A percentile compares a stretch with the other conserved stretches of the same genome.
Conservation (phyloP, 2,113 vertebrate species). For the Crotalus horridus region DNA sequence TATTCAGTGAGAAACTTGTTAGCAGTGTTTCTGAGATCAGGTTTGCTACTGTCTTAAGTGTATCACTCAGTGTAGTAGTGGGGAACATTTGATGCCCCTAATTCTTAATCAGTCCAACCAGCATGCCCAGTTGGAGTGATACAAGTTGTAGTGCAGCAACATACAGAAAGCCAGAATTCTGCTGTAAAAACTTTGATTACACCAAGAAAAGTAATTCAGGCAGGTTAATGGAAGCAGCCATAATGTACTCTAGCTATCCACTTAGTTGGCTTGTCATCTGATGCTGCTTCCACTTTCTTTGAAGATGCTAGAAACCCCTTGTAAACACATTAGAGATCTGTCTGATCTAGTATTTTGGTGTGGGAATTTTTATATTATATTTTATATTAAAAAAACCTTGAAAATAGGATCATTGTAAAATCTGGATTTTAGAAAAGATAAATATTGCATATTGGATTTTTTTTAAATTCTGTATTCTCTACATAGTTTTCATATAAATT, state of each 20-base stretch:
- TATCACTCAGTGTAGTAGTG: background rate
- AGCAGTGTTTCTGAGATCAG: background rate
- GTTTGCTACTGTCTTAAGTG: background rate
- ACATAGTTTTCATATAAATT: background rate
- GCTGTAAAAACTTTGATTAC: background rate
- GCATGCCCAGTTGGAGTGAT: background rate
- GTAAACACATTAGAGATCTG: background rate
- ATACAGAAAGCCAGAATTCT: background rate
- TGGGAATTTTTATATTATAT: background rate
- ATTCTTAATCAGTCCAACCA: background rate
- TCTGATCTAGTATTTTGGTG: background rate
- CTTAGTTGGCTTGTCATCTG: background rate
- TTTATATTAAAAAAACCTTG: background rate
- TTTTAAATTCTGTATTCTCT: background rate
- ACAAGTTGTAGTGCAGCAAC: background rate
- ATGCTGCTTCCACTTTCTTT: background rate
- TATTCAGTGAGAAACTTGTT: background rate
- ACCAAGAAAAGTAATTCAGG: background rate
- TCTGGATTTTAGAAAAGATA: background rate
- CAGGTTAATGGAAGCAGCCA: background rate
- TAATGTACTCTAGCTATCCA: background rate
- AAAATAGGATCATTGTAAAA: background rate
- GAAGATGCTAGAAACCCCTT: background rate
- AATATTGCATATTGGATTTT: background rate
- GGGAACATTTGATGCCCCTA: background rate